Percentiles rank a stretch among this genome's conserved stretches.
phyloP scores from a whole-genome alignment of 2,888 invertebrate genomes.

The Chymomyza fuscimana region DNA sequence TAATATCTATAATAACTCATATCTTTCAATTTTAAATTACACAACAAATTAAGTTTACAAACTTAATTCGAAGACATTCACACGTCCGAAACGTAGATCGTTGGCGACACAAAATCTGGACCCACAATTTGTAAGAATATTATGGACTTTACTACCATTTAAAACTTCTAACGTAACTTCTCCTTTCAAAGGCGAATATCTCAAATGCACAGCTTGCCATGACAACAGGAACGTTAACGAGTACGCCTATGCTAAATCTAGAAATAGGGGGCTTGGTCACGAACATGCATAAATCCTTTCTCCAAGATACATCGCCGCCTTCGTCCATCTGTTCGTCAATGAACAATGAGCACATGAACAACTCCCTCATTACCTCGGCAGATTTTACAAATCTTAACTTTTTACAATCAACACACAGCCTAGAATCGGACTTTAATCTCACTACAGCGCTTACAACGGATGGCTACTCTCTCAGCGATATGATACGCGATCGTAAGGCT shows the following conservation, averaged over 20 bases:
- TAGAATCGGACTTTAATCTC: conserved; percentile 51
- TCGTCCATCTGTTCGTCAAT: conserved; percentile 77
- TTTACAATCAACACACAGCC: conserved; percentile 71
- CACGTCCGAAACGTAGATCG: conserved; percentile 77
- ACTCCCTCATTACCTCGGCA: conserved; percentile 78
- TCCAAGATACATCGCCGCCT: conserved; percentile 79
- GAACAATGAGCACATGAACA: conserved; percentile 76
- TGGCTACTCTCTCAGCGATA: conserved; percentile 75
- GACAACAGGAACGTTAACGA: conserved; percentile 1
- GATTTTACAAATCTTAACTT: conserved; percentile 78
- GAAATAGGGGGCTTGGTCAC: conserved; percentile 79
- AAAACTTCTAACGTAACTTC: not conserved
- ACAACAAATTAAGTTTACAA: conserved; percentile 68
- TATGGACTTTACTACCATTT: not conserved
- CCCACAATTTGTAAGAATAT: conserved; percentile 71
- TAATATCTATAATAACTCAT: not conserved
- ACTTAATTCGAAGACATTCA: conserved; percentile 79
- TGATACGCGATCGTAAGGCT: conserved; percentile 77
- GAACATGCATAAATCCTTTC: conserved; percentile 78
- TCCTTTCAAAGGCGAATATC: conserved; percentile 12
- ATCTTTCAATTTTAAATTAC: conserved; percentile 16
- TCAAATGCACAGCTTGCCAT: not conserved
- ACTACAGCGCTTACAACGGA: conserved; percentile 33
- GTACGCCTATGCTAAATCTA: conserved; percentile 68
- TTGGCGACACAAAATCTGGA: conserved; percentile 73